Evolutionary conservation across 2,797 vertebrate species (phyloP).

Genomic region (Octomys mimax): DNA sequence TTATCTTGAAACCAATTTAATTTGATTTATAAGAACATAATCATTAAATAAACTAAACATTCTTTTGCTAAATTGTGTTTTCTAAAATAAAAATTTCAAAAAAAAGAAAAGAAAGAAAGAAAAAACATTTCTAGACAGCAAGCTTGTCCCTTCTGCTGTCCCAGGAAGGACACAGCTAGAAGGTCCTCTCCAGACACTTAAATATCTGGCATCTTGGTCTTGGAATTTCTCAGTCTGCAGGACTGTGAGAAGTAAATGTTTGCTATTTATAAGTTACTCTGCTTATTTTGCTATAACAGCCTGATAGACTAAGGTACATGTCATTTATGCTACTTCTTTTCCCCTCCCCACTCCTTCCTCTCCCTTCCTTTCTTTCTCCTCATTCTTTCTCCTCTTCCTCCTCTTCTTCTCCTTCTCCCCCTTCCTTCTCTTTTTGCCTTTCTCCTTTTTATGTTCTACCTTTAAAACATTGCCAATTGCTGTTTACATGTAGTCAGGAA

Average conservation of each 20-base stretch:
- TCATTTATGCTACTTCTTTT: not conserved
- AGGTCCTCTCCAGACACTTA: not conserved
- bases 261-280: not conserved
- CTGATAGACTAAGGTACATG: not conserved
- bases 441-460: not conserved
- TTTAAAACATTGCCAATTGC: not conserved
- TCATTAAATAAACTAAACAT: constrained; percentile 16
- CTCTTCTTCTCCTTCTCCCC: not conserved
- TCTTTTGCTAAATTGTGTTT: constrained; percentile 1
- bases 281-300: not conserved
- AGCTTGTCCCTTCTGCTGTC: not conserved
- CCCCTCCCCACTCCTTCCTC: not conserved
- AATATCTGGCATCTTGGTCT: not conserved
- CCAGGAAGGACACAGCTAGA: not conserved
- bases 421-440: not conserved
- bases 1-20: constrained; percentile 22
- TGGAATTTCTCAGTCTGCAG: not conserved
- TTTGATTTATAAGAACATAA: constrained; percentile 35
- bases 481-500: not conserved
- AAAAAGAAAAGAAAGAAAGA: too few relatives aligned
- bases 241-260: not conserved
- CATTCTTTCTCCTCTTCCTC: not conserved
- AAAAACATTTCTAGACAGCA: not conserved
- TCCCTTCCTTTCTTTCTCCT: not conserved
- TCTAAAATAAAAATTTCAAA: not conserved